Base-by-base conservation (phyloP, 2,797 vertebrate species). In the Sebastes nivosus region DNA sequence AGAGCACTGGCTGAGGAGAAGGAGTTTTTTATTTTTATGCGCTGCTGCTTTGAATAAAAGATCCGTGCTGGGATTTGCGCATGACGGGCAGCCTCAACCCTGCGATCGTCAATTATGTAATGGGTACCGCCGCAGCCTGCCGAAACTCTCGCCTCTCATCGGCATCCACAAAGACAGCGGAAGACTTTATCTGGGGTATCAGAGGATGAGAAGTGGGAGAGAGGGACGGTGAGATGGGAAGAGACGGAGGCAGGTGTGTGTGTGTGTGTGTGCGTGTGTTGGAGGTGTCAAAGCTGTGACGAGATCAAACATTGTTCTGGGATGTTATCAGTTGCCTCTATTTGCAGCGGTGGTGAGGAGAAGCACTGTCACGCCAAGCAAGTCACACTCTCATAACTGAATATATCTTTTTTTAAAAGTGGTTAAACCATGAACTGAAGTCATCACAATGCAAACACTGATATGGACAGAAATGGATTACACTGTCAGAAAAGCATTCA, bases 21-120 rank as follows among this genome's bases (percentile, higher is more conserved):
- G 64, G 70, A 72, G 55, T 65, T 54, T 81, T 80, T 84, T 54
- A n/a, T 83, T 81, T 84, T 81, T 85, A 84, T 14, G 13, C 60
- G 2, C 79, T 80, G 86, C 77, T 73, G 83, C 80, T 83, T 84
- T 88, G 77, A 88, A 92, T 92, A 86, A 87, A 86, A 90, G 81
- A 89, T 83, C 67, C 32, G 42, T 42, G 34, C 57, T 8, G 83
- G 82, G 86, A 85, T 89, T 84, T 77, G 83, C 4, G 24, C 29
- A 72, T 82, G 83, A 87, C n/a, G 67, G 72, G 65, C 38, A 73
- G 74, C 67, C 30, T 66, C 80, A 87, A 80, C 72, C 74, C 72
- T 64, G 84, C 83, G 58, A 75, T 77, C 60, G 70, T 90, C 84
- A 77, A 83, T 93, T 87, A 93, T 92, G 87, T 86, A 93, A 91